Conservation (phyloP, 2,113 vertebrate species). For the Nerophis lumbriciformis region DNA sequence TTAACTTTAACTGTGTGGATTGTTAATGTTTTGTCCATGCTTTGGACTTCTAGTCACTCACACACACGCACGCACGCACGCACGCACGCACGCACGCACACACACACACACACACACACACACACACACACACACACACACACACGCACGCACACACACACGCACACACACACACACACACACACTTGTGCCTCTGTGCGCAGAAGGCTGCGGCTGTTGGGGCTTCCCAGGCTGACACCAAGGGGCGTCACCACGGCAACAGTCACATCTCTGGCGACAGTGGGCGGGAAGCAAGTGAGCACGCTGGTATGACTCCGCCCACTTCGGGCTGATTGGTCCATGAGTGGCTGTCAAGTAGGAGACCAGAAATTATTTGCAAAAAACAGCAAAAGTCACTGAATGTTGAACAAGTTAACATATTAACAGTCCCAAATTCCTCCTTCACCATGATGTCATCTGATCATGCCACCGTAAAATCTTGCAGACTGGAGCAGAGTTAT, state of each 20-base stretch:
- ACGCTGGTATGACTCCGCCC: slow-evolving; percentile 92
- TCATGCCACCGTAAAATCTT: slow-evolving; percentile 44
- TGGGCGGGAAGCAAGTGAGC: slow-evolving; percentile 87
- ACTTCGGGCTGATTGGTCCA: slow-evolving; percentile 79
- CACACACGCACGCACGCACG: too few relatives aligned
- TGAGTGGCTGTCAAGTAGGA: not conserved
- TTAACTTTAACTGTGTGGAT: too few relatives aligned
- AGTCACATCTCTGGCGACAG: slow-evolving; percentile 87
- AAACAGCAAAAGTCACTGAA: not conserved
- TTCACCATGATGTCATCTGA: slow-evolving; percentile 35
- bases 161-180: not conserved
- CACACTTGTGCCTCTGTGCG: slow-evolving; percentile 72
- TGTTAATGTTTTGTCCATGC: too few relatives aligned
- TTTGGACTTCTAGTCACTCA: too few relatives aligned
- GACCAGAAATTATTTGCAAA: not conserved
- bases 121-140: not conserved
- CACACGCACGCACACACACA: not conserved
- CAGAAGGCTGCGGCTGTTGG: slow-evolving; percentile 74
- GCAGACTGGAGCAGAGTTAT: too few relatives aligned
- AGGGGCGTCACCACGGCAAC: slow-evolving; percentile 90
- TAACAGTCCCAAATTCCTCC: too few relatives aligned
- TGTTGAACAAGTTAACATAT: too few relatives aligned
- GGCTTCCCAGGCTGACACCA: slow-evolving; percentile 42
- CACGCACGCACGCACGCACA: too few relatives aligned
- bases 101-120: not conserved